phyloP scores from a whole-genome alignment of 2,888 invertebrate genomes.

The Charanyca ferruginea region DNA sequence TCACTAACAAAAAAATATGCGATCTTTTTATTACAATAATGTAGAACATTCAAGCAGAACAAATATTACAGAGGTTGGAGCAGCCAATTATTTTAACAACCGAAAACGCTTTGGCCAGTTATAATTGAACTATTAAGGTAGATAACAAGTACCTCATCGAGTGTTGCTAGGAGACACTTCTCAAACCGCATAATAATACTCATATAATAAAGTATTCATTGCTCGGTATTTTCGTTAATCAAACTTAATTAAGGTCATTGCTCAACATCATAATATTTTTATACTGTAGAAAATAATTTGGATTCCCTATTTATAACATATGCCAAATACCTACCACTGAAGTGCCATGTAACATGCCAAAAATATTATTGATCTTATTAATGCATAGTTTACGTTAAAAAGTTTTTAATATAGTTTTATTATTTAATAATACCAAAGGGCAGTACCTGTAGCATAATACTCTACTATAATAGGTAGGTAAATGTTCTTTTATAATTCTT shows the following conservation, averaged over 20 bases:
- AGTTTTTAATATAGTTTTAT: conserved; percentile 59
- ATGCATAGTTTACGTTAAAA: conserved; percentile 52
- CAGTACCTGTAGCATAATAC: conserved; percentile 89
- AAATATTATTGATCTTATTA: conserved; percentile 58
- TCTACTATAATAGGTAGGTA: conserved; percentile 67
- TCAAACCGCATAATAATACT: conserved; percentile 67
- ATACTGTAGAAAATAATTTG: conserved; percentile 75
- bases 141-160: conserved; percentile 51
- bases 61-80: neutral
- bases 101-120: conserved; percentile 30
- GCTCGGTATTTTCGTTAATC: conserved; percentile 84
- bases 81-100: conserved; percentile 29
- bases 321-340: conserved; percentile 79
- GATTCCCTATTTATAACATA: conserved; percentile 72
- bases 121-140: conserved; percentile 16
- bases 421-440: conserved; percentile 77
- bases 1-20: neutral
- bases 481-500: conserved; percentile 75
- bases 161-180: conserved; percentile 55
- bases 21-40: neutral
- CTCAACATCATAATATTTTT: conserved; percentile 85
- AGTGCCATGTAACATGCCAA: conserved; percentile 77
- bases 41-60: neutral
- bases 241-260: conserved; percentile 81
- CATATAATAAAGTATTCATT: conserved; percentile 82